Percentiles rank a stretch among this genome's conserved stretches.
These are phyloP conservation scores for Cydia amplana DNA, from an alignment of 1,140 invertebrate species.

Conservation along the genomic window DNA sequence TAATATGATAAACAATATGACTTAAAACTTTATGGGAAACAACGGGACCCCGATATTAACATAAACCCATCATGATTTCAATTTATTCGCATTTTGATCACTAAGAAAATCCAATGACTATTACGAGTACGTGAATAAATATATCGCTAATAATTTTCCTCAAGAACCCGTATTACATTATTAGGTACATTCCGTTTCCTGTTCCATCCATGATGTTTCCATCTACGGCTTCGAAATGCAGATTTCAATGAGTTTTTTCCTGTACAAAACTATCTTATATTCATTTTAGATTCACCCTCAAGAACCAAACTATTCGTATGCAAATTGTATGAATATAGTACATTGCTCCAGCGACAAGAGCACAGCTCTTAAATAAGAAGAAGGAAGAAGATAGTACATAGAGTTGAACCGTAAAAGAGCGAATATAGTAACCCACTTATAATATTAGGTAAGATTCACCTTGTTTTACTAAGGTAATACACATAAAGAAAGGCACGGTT, in stretches of 20 bases:
- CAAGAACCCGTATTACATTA: background rate
- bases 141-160: background rate
- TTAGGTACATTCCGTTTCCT: background rate
- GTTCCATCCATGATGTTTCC: background rate
- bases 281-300: constrained; percentile 11
- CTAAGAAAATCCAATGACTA: background rate
- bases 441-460: constrained; percentile 8
- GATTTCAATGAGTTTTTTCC: background rate
- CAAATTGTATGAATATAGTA: constrained; percentile 9
- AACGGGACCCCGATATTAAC: no score
- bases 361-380: no score
- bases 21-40: no score
- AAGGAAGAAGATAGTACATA: background rate
- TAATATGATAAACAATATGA: no score
- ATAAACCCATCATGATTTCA: no score
- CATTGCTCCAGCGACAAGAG: no score
- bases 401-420: constrained; percentile 2
- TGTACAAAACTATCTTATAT: constrained; percentile 10
- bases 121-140: no score
- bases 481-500: constrained; percentile 1
- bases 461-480: constrained; percentile 27
- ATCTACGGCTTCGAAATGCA: background rate
- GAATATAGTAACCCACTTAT: constrained; percentile 20
- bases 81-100: no score
- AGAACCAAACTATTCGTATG: background rate